Base-by-base conservation (phyloP, 2,888 invertebrate species). In the Parnassius smintheus region DNA sequence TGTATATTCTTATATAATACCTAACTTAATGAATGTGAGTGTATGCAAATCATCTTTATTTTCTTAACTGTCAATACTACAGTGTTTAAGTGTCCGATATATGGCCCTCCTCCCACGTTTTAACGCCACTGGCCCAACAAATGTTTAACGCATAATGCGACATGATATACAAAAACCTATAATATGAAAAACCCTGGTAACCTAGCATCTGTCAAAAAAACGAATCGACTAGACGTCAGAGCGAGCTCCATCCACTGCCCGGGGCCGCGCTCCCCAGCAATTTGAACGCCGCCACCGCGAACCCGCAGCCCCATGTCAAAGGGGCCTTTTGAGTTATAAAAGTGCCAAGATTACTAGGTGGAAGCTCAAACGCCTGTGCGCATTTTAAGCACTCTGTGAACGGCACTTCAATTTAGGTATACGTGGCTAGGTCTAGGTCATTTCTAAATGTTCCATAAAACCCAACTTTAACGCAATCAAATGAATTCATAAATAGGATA, bases 291-390 rank as follows among this genome's bases (percentile, higher is more conserved):
- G 22, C 12, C 18, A 42, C 45, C 61, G 56, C 48, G 13, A 49
- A 49, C n/a, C 9, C 11, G 2, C 44, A 12, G 35, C 53, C 50
- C 42, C 18, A 13, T 10, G 46, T 56, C 50, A 61, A 56, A 61
- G 51, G 8, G 13, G 45, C 61, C 61, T 50, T 44, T 55, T n/a
- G n/a, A 46, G n/a, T 45, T n/a, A 13, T 48, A 35, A 18, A 13
- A 48, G 48, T 48, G 48, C 59, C 53, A 25, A 54, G 48, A 59
- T 46, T 53, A 59, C 22, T 42, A 54, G 42, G 48, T 12, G 41
- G 2, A 44, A 25, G 35, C 13, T 53, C 52, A 53, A 59, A 53
- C 35, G 12, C 13, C 12, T 41, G 53, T 48, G 35, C 13, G 59
- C 46, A 41, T 53, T 46, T 46, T 45, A 25, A 25, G 13, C 35